Base-by-base conservation (phyloP, 1,140 invertebrate genomes). In the Procambarus virginalis region DNA sequence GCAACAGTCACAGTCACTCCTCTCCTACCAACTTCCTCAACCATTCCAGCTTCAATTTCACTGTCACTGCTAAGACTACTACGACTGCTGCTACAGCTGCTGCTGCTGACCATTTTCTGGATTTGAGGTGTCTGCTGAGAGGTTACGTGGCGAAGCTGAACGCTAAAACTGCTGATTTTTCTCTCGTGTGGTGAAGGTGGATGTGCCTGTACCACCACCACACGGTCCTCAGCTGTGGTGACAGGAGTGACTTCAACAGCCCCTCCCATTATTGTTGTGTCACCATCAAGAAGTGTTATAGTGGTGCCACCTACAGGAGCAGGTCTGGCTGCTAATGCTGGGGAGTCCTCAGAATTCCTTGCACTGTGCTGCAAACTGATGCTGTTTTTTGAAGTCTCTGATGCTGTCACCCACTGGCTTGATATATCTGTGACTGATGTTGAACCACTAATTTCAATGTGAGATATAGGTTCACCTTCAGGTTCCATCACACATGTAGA, bases 401-500 rank as follows among this genome's bases (percentile, higher is more conserved):
- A 84, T 9, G 88, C 88, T 22, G 88, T 89, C 20, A 89, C 88
- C 88, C 88, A 89, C 82, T 89, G 88, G 34, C 48, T 78, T 45
- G 88, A 89, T 58, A 84, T 78, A 34, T 89, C 88, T 12, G 81
- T 89, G 17, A 89, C 45, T 14, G 88, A 84, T 22, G 88, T 89
- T 14, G 81, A 89, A 34, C 90, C 90, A 68, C 90, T 91, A 51
- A 91, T 91, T 83, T 91, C 90, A 14, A 91, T 91, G 70, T 91
- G 84, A 3, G 90, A 91, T 10, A 91, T 70, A 22, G 84, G 81
- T 51, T 84, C 90, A 20, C 84, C 84, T 34, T 64, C 46, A 75
- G 70, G 51, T 4, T 77, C 51, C 3, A 58, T 51, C 12, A 89
- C 45, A 45, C 79, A 60, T 12, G 84, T 79, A 22, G 84, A 82